Evolutionary conservation across 1,140 invertebrate genomes (phyloP).

Genomic region (Acromyrmex heyeri): DNA sequence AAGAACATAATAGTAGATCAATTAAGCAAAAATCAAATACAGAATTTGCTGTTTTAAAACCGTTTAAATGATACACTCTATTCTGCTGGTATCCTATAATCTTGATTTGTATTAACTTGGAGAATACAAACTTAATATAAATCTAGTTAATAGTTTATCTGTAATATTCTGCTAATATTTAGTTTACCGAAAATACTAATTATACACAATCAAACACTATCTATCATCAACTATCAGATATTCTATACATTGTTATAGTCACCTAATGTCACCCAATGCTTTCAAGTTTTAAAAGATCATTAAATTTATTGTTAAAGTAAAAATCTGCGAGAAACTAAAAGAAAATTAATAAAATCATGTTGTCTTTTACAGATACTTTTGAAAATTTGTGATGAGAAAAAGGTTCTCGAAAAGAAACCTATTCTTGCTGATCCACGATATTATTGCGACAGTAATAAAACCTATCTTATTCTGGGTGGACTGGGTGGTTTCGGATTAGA

Average conservation of each 20-base stretch:
- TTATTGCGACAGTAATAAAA: conserved; percentile 84
- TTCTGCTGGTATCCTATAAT: too few relatives aligned
- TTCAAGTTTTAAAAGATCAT: neutral
- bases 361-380: conserved; percentile 87
- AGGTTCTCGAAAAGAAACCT: conserved; percentile 65
- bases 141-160: too few relatives aligned
- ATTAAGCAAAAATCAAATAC: too few relatives aligned
- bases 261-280: neutral
- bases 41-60: too few relatives aligned
- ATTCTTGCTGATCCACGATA: conserved; percentile 87
- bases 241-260: neutral
- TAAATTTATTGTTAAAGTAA: neutral
- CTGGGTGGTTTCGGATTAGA: conserved; percentile 94
- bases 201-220: neutral
- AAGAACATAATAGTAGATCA: too few relatives aligned
- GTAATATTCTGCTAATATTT: too few relatives aligned
- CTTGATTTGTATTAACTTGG: too few relatives aligned
- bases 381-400: conserved; percentile 86
- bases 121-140: too few relatives aligned
- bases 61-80: too few relatives aligned
- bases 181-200: too few relatives aligned
- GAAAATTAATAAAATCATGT: neutral
- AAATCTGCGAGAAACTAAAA: neutral
- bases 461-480: conserved; percentile 89
- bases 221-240: too few relatives aligned